These are phyloP conservation scores for Aix galericulata DNA, from an alignment of 2,113 vertebrate genomes.

Conservation along the genomic window DNA sequence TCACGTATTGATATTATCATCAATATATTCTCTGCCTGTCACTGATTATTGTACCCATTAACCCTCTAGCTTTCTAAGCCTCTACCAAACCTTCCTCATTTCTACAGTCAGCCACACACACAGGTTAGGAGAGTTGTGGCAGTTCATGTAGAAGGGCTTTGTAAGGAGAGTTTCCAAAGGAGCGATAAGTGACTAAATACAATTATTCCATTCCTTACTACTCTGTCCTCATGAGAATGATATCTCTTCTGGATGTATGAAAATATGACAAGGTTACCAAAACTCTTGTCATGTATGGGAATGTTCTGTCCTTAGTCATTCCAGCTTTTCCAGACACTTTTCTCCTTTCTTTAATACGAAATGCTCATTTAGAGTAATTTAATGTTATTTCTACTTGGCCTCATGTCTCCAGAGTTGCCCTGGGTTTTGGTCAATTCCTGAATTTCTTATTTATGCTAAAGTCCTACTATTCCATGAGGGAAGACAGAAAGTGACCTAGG, in stretches of 20 bases:
- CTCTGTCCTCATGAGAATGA: not conserved
- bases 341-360: not conserved
- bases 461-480: not conserved
- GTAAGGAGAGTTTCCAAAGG: not conserved
- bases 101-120: not conserved
- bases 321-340: not conserved
- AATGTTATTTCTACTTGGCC: not conserved
- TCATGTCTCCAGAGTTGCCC: not conserved
- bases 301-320: not conserved
- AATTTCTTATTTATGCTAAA: not conserved
- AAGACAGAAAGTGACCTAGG: not conserved
- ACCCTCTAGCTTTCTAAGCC: rapidly evolving
- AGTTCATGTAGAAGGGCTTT: not conserved
- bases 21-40: not conserved
- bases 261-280: not conserved
- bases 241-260: not conserved
- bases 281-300: not conserved
- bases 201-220: not conserved
- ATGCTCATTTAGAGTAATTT: not conserved
- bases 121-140: not conserved
- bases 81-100: not conserved
- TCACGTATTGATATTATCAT: not conserved
- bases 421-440: not conserved
- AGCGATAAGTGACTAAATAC: rapidly evolving
- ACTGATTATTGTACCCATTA: not conserved